Evolutionary conservation across 2,113 vertebrate genomes (phyloP).

Genomic region (Girardinichthys multiradiatus): DNA sequence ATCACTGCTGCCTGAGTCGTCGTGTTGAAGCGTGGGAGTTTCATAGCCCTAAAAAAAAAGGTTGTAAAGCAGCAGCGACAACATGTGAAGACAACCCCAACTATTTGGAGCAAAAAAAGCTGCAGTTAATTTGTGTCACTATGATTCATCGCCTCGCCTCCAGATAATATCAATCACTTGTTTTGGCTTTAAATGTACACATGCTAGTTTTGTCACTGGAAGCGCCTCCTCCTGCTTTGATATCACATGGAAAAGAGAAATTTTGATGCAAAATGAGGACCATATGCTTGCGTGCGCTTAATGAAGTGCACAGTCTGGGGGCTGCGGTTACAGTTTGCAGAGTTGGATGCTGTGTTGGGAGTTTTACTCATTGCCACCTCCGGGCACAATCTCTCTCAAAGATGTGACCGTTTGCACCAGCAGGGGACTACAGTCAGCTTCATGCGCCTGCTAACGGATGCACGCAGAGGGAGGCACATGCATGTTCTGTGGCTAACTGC

Average conservation of each 20-base stretch:
- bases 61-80: constrained; percentile 60
- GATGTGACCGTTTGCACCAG: constrained; percentile 57
- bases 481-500: constrained; percentile 14
- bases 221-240: constrained; percentile 90
- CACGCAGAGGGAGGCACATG: constrained; percentile 4
- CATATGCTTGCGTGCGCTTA: constrained; percentile 91
- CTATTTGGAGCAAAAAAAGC: constrained; percentile 50
- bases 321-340: constrained; percentile 67
- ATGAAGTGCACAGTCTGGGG: constrained; percentile 90
- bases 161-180: constrained; percentile 91
- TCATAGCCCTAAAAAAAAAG: constrained; percentile 30
- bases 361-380: constrained; percentile 65
- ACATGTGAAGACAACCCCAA: constrained; percentile 69
- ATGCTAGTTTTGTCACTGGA: constrained; percentile 89
- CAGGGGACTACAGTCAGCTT: constrained; percentile 54
- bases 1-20: constrained; percentile 3
- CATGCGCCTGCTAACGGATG: constrained; percentile 24
- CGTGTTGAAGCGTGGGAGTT: constrained; percentile 32
- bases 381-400: constrained; percentile 62
- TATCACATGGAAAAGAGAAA: constrained; percentile 92
- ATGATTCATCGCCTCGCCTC: constrained; percentile 87
- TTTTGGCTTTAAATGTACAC: constrained; percentile 88
- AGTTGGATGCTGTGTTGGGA: constrained; percentile 74
- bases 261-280: constrained; percentile 93
- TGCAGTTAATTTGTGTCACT: constrained; percentile 77